These are phyloP conservation scores for Nomada flava DNA, from an alignment of 2,888 invertebrate genomes.

Conservation along the genomic window DNA sequence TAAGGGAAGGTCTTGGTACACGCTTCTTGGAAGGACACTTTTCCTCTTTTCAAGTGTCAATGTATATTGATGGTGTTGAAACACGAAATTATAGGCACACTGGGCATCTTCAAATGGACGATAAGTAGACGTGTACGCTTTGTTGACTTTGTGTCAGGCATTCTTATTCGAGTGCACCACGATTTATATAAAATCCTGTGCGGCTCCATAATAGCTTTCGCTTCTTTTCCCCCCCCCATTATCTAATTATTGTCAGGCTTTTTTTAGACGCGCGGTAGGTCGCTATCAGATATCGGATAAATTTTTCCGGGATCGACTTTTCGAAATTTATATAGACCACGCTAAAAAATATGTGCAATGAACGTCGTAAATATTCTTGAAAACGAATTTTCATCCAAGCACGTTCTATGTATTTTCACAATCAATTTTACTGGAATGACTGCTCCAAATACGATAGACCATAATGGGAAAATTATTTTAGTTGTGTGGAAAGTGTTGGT, in stretches of 20 bases:
- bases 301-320: background rate
- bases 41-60: conserved; percentile 25
- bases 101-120: background rate
- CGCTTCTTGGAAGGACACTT: conserved; percentile 48
- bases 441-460: no score
- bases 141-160: background rate
- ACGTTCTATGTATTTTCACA: no score
- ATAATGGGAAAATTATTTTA: no score
- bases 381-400: no score
- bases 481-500: no score
- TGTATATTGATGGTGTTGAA: conserved; percentile 3
- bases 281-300: background rate
- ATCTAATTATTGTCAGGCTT: background rate
- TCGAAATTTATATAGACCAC: background rate
- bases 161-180: background rate
- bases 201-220: background rate
- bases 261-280: background rate
- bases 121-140: background rate
- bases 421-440: no score
- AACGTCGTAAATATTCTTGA: background rate
- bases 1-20: conserved; percentile 53
- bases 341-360: background rate
- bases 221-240: background rate
- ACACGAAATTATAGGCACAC: background rate
- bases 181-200: background rate